Evolutionary conservation across 2,797 vertebrate genomes (phyloP).

Genomic region (Brachymystax lenok): DNA sequence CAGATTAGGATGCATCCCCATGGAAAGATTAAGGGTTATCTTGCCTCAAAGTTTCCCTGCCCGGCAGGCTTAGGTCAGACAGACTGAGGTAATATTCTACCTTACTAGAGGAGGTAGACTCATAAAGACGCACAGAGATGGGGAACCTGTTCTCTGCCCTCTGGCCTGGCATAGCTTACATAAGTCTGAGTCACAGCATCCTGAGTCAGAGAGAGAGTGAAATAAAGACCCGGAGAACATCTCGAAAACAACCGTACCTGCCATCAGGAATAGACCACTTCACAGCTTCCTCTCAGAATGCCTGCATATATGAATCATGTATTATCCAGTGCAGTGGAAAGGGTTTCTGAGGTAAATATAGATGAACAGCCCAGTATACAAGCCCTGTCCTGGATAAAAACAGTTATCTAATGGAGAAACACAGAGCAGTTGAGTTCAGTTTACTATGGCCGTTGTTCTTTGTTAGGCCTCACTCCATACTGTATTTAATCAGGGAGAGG

Average conservation of each 20-base stretch:
- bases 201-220: too few species aligned
- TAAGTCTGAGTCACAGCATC: not conserved
- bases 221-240: too few species aligned
- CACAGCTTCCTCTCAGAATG: not conserved
- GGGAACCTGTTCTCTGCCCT: not conserved
- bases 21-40: not conserved
- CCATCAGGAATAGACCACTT: not conserved
- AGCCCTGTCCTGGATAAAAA: not conserved
- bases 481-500: conserved; percentile 8
- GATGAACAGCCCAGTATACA: not conserved
- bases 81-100: not conserved
- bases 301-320: too few species aligned
- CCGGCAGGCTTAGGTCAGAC: not conserved
- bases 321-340: not conserved
- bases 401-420: not conserved
- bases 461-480: too few species aligned
- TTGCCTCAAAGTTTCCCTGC: not conserved
- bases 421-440: not conserved
- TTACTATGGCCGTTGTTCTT: not conserved
- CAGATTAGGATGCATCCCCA: conserved; percentile 43
- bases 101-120: not conserved
- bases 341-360: not conserved
- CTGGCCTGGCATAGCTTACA: not conserved
- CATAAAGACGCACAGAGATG: too few species aligned
- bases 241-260: not conserved